Evolutionary conservation across 2,113 vertebrate genomes (phyloP).

Genomic region (Sorex fumeus): DNA sequence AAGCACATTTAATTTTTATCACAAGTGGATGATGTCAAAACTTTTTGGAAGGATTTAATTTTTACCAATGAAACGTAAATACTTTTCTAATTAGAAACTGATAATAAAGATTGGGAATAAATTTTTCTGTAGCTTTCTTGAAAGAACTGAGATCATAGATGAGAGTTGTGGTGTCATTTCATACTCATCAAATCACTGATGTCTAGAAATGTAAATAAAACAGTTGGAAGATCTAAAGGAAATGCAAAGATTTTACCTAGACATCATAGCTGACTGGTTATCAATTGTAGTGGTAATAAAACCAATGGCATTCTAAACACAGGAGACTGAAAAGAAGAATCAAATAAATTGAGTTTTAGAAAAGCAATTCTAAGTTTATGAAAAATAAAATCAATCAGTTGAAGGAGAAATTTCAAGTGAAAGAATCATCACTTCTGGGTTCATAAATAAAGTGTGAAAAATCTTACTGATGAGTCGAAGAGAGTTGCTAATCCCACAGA

Average conservation of each 20-base stretch:
- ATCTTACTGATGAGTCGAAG: constrained; percentile 18
- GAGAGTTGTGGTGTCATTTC: not conserved
- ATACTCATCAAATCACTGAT: constrained; percentile 6
- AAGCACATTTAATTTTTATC: not conserved
- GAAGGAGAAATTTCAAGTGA: constrained; percentile 61
- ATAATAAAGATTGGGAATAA: not conserved
- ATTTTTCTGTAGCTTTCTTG: not conserved
- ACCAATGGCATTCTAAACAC: constrained; percentile 64
- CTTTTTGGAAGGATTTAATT: not conserved
- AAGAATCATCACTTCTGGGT: constrained; percentile 64
- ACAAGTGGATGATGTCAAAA: not conserved
- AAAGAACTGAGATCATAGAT: not conserved
- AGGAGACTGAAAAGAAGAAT: constrained; percentile 51
- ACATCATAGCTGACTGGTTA: constrained; percentile 21
- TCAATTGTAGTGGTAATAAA: constrained; percentile 63
- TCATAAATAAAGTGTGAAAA: constrained; percentile 69
- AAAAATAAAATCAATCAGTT: constrained; percentile 75
- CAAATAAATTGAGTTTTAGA: constrained; percentile 65
- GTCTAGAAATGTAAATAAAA: constrained; percentile 45
- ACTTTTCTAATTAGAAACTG: not conserved
- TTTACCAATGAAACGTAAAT: not conserved
- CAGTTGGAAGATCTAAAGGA: constrained; percentile 44
- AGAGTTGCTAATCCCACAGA: constrained; percentile 56
- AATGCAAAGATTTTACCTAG: constrained; percentile 54
- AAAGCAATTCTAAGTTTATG: constrained; percentile 74